phyloP scores from a whole-genome alignment of 35 echinoderm and acorn worm genomes.

The Eucidaris tribuloides region DNA sequence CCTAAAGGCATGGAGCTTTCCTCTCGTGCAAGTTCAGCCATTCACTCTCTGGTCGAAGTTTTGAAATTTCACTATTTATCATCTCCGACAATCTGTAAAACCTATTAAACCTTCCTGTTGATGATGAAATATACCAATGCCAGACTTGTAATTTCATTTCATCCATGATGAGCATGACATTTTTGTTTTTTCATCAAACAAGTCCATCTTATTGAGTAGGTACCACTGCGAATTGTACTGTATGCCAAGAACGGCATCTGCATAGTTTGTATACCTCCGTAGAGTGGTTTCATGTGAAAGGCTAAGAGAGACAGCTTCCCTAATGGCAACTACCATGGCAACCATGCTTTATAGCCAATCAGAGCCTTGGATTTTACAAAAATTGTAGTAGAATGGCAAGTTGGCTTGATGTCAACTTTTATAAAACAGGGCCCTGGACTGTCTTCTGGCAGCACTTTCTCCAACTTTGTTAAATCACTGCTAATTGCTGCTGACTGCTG shows the following conservation, averaged over 20 bases:
- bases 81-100: too few relatives aligned
- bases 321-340: constrained; percentile 70
- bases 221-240: not conserved
- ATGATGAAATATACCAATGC: too few relatives aligned
- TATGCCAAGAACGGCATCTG: not conserved
- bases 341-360: constrained; percentile 1
- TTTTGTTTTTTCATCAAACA: not conserved
- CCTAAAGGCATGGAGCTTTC: constrained; percentile 1
- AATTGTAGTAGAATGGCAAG: too few relatives aligned
- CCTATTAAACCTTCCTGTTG: too few relatives aligned
- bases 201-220: not conserved
- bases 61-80: too few relatives aligned
- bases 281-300: constrained; percentile 60
- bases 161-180: constrained; percentile 22
- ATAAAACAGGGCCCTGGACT: constrained; percentile 14
- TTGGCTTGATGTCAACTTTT: constrained; percentile 63
- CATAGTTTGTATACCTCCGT: constrained; percentile 32
- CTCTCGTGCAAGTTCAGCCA: too few relatives aligned
- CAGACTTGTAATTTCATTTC: not conserved
- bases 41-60: too few relatives aligned
- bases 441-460: not conserved
- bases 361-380: too few relatives aligned
- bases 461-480: not conserved
- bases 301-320: constrained; percentile 24
- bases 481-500: not conserved